These are phyloP conservation scores for Mirza zaza DNA, from an alignment of 2,113 vertebrate genomes.

Conservation along the genomic window DNA sequence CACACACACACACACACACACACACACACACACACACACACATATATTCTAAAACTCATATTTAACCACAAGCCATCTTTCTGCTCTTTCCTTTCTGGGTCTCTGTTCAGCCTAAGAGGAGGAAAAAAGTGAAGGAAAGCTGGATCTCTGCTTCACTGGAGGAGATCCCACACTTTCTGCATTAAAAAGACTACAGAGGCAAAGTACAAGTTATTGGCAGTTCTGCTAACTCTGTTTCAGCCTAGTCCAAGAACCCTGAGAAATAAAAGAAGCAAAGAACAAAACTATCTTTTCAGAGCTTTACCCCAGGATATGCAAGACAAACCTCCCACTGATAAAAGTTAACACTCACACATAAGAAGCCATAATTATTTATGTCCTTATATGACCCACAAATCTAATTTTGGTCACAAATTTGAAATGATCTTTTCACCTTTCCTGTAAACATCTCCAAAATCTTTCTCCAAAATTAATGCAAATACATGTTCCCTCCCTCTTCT, in stretches of 20 bases:
- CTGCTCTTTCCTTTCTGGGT: neutral
- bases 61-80: neutral
- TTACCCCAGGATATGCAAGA: neutral
- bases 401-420: neutral
- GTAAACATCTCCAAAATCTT: neutral
- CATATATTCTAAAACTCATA: neutral
- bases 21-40: neutral
- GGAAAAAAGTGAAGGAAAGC: neutral
- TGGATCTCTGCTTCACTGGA: neutral
- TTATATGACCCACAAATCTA: neutral
- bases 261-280: neutral
- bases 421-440: neutral
- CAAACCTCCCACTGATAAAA: neutral
- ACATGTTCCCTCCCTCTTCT: neutral
- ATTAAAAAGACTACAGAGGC: neutral
- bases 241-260: neutral
- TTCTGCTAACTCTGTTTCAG: neutral
- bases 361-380: neutral
- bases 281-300: neutral
- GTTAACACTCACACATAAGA: neutral
- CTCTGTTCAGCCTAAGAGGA: neutral
- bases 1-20: neutral
- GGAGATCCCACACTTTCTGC: neutral
- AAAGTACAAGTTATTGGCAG: neutral
- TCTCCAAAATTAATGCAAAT: neutral